phyloP scores from a whole-genome alignment of 2,888 invertebrate genomes.

The Pseudococcus longispinus region DNA sequence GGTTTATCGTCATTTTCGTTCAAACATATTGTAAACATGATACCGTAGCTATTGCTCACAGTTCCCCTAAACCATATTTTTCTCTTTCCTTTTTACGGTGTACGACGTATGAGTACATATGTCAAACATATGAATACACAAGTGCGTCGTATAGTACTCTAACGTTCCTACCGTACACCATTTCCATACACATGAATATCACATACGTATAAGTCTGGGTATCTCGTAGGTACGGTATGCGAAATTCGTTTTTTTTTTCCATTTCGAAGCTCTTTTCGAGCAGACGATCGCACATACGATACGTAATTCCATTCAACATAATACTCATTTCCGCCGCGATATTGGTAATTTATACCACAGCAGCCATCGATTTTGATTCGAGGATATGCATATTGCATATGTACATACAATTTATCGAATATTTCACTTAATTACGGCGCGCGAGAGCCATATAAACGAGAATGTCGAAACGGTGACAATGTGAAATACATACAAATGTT shows the following conservation, averaged over 20 bases:
- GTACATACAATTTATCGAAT: no score
- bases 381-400: neutral
- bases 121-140: slow-evolving; percentile 29
- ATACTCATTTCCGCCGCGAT: neutral
- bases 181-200: neutral
- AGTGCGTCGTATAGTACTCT: neutral
- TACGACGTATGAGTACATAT: neutral
- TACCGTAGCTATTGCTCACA: neutral
- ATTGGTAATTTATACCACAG: neutral
- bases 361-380: neutral
- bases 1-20: slow-evolving; percentile 6
- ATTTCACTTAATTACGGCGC: neutral
- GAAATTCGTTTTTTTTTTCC: no score
- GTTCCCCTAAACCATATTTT: slow-evolving; percentile 20
- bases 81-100: neutral
- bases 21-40: slow-evolving; percentile 41
- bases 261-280: no score
- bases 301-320: neutral
- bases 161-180: neutral
- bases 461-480: slow-evolving; percentile 14
- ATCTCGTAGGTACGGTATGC: no score
- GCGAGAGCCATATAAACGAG: neutral
- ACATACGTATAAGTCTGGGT: neutral
- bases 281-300: neutral
- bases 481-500: neutral